Evolutionary conservation across 2,113 vertebrate genomes (phyloP), one percentile per base, ranked within the genome.

Genomic region (Heliornis fulica): DNA sequence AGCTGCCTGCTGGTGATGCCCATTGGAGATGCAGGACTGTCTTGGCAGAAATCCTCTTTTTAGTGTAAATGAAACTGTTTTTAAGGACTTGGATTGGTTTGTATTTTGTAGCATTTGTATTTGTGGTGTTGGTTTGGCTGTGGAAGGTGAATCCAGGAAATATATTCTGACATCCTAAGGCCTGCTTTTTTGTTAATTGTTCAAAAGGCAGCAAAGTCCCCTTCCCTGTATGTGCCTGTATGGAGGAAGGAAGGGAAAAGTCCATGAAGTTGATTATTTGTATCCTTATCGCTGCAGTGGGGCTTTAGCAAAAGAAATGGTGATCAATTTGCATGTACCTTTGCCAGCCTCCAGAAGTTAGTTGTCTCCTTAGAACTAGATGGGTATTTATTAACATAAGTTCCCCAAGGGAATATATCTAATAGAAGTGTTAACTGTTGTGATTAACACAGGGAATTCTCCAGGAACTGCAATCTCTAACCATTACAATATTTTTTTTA

Each of bases 211-310:
- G 18, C 50, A n/a, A n/a, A 70, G 14, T 9, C 12, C 21, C 17
- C 7, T 45, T 48, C 38, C 10, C 7, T 51, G 4, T 15, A 38
- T 6, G 3, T 20, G 7, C 38, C 0, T 0, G 2, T 68, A 21
- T 54, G n/a, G 23, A 60, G 10, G 12, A 75, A 64, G 15, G 25
- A 51, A 56, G 21, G 31, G 18, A 34, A 28, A 71, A 82, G 3
- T 41, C 20, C 10, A 17, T 60, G 21, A 51, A 70, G 46, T 41
- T 71, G 20, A 64, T 50, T 7, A 34, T 57, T 60, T 21, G 8
- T 54, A 54, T 46, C 50, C 22, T 0, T 65, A 32, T 83, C 17
- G 15, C 17, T 38, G 92, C 13, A 31, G 16, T 10, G 26, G 70
- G 31, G 10, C 60, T 87, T 72, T 69, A 70, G 28, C 18, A 46